Base-by-base conservation (phyloP, 23 tunicate genomes). In the Trididemnum clinides region DNA sequence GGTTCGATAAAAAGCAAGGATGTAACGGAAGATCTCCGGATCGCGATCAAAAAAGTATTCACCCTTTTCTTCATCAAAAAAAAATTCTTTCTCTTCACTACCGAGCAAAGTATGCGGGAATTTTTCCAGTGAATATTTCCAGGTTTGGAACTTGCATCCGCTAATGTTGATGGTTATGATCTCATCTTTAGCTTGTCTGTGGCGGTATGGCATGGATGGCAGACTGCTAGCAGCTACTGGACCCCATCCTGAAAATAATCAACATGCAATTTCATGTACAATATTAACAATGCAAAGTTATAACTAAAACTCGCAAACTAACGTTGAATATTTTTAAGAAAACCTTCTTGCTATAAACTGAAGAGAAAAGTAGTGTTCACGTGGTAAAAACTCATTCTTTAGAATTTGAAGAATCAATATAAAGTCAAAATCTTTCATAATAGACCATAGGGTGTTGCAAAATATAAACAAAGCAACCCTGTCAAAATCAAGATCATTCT, bases 11-110 rank as follows among this genome's bases (percentile, higher is more conserved):
- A 86, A 96, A n/a, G 84, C 57, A 0, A 96, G 88, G 34, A 96
- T 86, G 77, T 96, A 97, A 4, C 99, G 96, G 64, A 96, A 96
- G 18, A 91, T 88, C 63, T 96, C 99, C 34, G 99, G 89, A 75
- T 96, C 99, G 0, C 99, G 90, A 84, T 96, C 99, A 33, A 96
- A 96, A 51, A 96, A 96, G 39, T 96, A 96, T 75, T 96, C 99
- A n/a, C 91, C 74, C 44, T 21, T 51, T 30, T 72, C 77, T 58
- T 96, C 92, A 82, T 96, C 81, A 88, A 88, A 96, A 85, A 96
- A 96, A 69, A 84, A 96, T n/a, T 96, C 99, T 74, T 88, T 91
- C 34, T 96, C 99, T 33, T 59, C 76, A 64, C 96, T 87, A 15
- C 99, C 99, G 0, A 96, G 74, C 78, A 96, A 63, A 25, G 99